Base-by-base conservation (phyloP, 2,797 vertebrate species). In the Coreius guichenoti region DNA sequence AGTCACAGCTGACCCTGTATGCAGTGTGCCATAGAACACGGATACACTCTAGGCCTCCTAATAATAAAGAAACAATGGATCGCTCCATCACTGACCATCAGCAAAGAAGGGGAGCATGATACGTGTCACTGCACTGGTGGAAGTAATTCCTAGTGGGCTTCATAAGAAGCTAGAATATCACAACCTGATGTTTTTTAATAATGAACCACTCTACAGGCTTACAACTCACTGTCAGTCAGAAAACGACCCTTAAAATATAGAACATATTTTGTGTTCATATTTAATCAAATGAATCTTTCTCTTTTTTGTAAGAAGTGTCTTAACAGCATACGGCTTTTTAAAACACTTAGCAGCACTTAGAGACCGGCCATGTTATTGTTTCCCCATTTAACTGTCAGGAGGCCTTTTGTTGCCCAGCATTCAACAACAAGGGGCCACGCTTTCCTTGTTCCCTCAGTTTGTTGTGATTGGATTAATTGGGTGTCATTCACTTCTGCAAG, bases 401-500 rank as follows among this genome's bases (percentile, higher is more conserved):
- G 88, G 90, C 85, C 82, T 86, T 93, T 91, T 93, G 91, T 93
- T 92, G 90, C 90, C 86, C 81, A 90, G 89, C 78, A 69, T 16
- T 85, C 43, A 85, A 91, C 90, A 92, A 93, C 92, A 92, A 86
- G 65, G 80, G 88, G 91, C 91, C 88, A 89, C 90, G 90, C 88
- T 90, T 91, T 90, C 72, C 75, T 84, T 83, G 82, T 92, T 91
- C 83, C 89, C 91, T 91, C 90, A 90, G 94, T 94, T 93, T 91
- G 87, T 87, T 92, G 92, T 95, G 94, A 90, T 87, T 89, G 84
- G 81, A 90, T 90, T 93, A 92, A 92, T 95, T 96, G 93, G 93
- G 92, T 95, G 94, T 94, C 95, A 95, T 92, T 96, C 94, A 94
- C 93, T 95, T 95, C 92, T 90, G 89, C 83, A 91, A 93, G 94